These are phyloP conservation scores for Artibeus lituratus DNA, from an alignment of 2,797 vertebrate genomes.

Conservation along the genomic window DNA sequence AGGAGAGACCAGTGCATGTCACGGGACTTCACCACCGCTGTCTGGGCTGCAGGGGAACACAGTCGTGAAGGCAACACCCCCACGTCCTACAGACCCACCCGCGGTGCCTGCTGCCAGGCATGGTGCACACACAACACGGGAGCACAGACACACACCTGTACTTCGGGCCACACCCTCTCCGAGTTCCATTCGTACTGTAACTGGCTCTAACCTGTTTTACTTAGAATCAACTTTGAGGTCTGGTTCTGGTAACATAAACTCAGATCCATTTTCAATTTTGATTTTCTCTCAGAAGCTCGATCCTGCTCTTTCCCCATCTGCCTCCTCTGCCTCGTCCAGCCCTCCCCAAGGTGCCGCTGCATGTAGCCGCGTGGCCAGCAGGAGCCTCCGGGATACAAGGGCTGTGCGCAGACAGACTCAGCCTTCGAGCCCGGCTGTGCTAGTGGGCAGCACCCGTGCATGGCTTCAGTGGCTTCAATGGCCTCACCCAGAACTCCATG, in stretches of 20 bases:
- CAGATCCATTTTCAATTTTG: not conserved
- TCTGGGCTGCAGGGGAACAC: conserved; percentile 82
- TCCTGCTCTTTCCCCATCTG: not conserved
- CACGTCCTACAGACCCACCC: accelerated
- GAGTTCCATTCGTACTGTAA: not conserved
- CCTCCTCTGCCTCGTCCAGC: not conserved
- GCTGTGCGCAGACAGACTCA: not conserved
- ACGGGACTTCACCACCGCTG: conserved; percentile 96
- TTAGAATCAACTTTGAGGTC: not conserved
- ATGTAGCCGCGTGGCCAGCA: not conserved
- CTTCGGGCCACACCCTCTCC: not conserved
- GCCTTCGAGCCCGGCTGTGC: not conserved
- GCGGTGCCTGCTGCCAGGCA: not conserved
- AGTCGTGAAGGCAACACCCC: accelerated
- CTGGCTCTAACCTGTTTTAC: not conserved
- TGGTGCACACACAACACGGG: accelerated
- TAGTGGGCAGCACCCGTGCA: accelerated
- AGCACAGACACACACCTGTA: not conserved
- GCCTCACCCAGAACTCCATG: too few relatives aligned
- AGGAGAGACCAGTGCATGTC: conserved; percentile 99
- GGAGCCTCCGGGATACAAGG: not conserved
- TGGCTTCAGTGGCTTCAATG: too few relatives aligned
- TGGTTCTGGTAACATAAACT: not conserved
- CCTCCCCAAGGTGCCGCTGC: not conserved
- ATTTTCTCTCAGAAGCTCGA: not conserved